Conservation (phyloP, 2,888 invertebrate genomes). For the Chaetogeoica ovagalla region DNA sequence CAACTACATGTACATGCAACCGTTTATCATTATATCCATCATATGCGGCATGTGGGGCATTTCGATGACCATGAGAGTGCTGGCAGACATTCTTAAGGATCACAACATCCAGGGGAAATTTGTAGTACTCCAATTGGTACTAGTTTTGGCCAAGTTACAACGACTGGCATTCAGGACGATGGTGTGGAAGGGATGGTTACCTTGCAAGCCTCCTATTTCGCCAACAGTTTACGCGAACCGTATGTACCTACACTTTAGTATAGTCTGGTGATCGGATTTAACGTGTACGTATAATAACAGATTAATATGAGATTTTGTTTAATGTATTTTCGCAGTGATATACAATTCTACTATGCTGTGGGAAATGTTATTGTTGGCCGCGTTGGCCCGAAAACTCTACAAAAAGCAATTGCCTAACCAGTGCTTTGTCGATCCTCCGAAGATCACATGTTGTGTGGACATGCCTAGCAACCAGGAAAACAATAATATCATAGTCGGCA, state of each 20-base stretch:
- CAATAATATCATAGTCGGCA: constrained; percentile 42
- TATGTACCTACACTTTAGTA: no score
- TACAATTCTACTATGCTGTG: constrained; percentile 69
- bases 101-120: constrained; percentile 61
- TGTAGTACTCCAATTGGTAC: constrained; percentile 67
- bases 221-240: constrained; percentile 70
- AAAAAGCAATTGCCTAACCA: constrained; percentile 60
- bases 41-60: constrained; percentile 72
- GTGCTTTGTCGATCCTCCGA: constrained; percentile 40
- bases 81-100: constrained; percentile 61
- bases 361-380: constrained; percentile 71
- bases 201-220: constrained; percentile 69
- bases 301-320: no score
- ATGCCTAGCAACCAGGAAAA: constrained; percentile 47
- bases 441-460: constrained; percentile 46
- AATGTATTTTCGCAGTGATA: constrained; percentile 64
- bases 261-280: not conserved
- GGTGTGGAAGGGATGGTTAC: constrained; percentile 64
- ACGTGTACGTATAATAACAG: no score
- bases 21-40: constrained; percentile 68
- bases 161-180: constrained; percentile 65
- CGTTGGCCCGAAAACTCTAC: constrained; percentile 69
- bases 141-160: constrained; percentile 72
- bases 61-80: constrained; percentile 66
- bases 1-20: constrained; percentile 69